Base-by-base conservation (phyloP, 2,113 vertebrate species). In the Psilopogon haemacephalus region DNA sequence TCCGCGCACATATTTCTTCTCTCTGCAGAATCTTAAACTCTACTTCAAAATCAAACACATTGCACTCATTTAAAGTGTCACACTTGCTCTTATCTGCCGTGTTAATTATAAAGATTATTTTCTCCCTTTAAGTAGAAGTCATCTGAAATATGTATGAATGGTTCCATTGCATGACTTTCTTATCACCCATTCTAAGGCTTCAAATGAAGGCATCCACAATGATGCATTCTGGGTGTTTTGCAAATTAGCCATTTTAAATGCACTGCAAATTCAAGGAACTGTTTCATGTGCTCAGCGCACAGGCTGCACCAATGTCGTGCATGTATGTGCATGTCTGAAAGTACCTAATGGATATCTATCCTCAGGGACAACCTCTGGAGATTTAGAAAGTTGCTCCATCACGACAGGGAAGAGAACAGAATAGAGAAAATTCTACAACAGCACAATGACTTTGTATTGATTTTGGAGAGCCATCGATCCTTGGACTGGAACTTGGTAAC, bases 41-140 rank as follows among this genome's bases (percentile, higher is more conserved):
- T 69, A 50, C 62, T 95, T 93, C 60, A 90, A 92, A 95, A 96
- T 95, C 92, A 95, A 93, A 92, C 74, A 75, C 42, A 74, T 64
- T 1, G 0, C 62, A 46, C 78, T 93, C 90, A 90, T 78, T 89
- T 88, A 54, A 91, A 94, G 38, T 65, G 42, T 88, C 69, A 89
- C 56, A 65, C 85, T 73, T 91, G 18, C 55, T 90, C 69, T 94
- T 94, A 96, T 93, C 84, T 90, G 27, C 37, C 1, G 0, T 62
- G 48, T 76, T 96, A 96, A 96, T 94, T 89, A 92, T 58, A 77
- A 94, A 93, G 62, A 38, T 15, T 46, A 30, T 60, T n/a, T 68
- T 11, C 5, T 18, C 37, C 9, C 50, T 86, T 59, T 55, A 87
- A 91, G 50, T 62, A 55, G 12, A 27, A 79, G 54, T 55, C 0